Conservation (phyloP, 1,140 invertebrate species). For the Antheraea mylitta region DNA sequence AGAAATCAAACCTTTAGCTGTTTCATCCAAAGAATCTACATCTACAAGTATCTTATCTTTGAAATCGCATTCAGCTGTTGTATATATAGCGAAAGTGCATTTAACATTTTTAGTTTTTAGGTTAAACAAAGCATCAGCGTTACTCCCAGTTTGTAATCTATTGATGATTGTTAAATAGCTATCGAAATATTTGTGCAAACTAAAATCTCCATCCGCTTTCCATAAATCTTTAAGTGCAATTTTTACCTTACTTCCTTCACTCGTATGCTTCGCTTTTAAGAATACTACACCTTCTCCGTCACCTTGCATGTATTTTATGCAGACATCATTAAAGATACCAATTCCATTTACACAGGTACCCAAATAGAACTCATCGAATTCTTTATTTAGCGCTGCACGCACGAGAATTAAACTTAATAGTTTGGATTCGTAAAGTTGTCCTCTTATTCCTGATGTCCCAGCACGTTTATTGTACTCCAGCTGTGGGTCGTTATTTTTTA, state of each 20-base stretch:
- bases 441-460: not conserved
- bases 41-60: not conserved
- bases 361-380: conserved; percentile 6
- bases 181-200: conserved; percentile 17
- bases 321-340: conserved; percentile 13
- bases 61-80: not conserved
- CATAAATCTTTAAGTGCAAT: conserved; percentile 9
- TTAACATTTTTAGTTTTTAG: too few species aligned
- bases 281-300: conserved; percentile 10
- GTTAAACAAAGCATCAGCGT: too few species aligned
- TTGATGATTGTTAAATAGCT: conserved; percentile 19
- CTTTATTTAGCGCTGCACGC: not conserved
- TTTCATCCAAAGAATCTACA: not conserved
- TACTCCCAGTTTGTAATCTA: not conserved
- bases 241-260: conserved; percentile 9
- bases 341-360: conserved; percentile 9
- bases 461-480: too few species aligned
- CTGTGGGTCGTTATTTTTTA: too few species aligned
- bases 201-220: not conserved
- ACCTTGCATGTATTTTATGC: not conserved
- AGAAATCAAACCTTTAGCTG: not conserved
- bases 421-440: conserved; percentile 15
- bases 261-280: conserved; percentile 19
- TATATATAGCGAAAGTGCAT: not conserved
- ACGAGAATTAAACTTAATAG: conserved; percentile 6